Evolutionary conservation across 2,797 vertebrate genomes (phyloP).

Genomic region (Xenopus petersii): DNA sequence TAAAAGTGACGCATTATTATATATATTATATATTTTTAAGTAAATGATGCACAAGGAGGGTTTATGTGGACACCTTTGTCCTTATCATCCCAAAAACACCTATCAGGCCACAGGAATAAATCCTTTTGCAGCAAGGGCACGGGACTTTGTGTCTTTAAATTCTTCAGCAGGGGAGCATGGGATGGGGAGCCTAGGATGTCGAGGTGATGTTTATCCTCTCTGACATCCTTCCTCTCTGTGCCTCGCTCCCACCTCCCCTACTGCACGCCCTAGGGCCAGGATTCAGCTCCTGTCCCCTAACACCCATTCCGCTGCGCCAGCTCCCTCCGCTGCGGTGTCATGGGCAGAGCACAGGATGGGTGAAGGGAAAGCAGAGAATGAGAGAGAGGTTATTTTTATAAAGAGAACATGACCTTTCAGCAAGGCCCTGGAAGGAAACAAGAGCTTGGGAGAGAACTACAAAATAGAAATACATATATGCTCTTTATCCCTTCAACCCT

Average conservation of each 20-base stretch:
- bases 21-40: too few relatives aligned
- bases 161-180: conserved; percentile 20
- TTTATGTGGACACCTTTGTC: neutral
- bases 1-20: too few relatives aligned
- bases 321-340: conserved; percentile 45
- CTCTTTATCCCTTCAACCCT: conserved; percentile 30
- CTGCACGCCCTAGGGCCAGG: conserved; percentile 39
- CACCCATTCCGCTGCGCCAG: conserved; percentile 47
- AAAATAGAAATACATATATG: conserved; percentile 32
- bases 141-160: conserved; percentile 41
- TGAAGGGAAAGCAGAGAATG: conserved; percentile 43
- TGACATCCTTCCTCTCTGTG: conserved; percentile 46
- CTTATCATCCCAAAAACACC: neutral
- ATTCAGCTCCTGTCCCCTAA: conserved; percentile 49
- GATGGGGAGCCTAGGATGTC: conserved; percentile 41
- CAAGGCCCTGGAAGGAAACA: conserved; percentile 38
- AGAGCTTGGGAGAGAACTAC: conserved; percentile 33
- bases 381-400: conserved; percentile 46
- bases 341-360: conserved; percentile 42
- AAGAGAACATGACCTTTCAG: conserved; percentile 43
- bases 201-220: conserved; percentile 44
- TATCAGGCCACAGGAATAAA: neutral
- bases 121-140: conserved; percentile 34
- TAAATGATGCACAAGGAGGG: too few relatives aligned
- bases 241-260: conserved; percentile 44